phyloP scores from a whole-genome alignment of 2,113 vertebrate species.

The Eonycteris spelaea region DNA sequence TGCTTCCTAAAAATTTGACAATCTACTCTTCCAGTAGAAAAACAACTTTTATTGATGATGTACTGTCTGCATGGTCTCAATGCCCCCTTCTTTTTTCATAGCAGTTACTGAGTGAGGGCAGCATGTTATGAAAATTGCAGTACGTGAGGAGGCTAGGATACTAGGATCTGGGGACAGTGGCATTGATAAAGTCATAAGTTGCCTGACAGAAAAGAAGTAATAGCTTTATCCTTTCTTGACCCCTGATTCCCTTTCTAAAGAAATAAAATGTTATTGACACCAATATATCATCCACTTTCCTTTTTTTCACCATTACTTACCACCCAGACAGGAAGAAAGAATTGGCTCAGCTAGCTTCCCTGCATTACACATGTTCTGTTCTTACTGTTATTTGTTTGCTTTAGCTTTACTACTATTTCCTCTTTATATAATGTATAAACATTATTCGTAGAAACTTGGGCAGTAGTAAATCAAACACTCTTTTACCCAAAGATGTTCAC shows the following conservation, averaged over 20 bases:
- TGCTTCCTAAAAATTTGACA: not conserved
- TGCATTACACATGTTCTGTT: not conserved
- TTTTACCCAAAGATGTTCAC: not conserved
- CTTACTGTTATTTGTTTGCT: not conserved
- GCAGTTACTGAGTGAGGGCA: not conserved
- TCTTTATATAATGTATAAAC: not conserved
- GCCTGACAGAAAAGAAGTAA: not conserved
- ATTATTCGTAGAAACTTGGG: not conserved
- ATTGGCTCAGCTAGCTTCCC: not conserved
- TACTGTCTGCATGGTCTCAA: not conserved
- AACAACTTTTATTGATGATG: not conserved
- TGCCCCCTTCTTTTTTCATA: not conserved
- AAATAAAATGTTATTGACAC: not conserved
- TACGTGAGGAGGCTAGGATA: not conserved
- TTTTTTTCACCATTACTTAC: not conserved
- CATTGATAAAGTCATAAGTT: not conserved
- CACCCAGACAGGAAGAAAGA: not conserved
- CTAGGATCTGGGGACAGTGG: not conserved
- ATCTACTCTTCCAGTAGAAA: not conserved
- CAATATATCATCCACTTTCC: not conserved
- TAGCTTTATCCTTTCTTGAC: not conserved
- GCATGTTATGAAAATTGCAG: not conserved
- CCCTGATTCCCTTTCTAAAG: not conserved
- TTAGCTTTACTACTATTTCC: not conserved
- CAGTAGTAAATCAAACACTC: not conserved